These are phyloP conservation scores for Pogonognathellus flavescens DNA, from an alignment of 1,140 invertebrate genomes.

Conservation along the genomic window DNA sequence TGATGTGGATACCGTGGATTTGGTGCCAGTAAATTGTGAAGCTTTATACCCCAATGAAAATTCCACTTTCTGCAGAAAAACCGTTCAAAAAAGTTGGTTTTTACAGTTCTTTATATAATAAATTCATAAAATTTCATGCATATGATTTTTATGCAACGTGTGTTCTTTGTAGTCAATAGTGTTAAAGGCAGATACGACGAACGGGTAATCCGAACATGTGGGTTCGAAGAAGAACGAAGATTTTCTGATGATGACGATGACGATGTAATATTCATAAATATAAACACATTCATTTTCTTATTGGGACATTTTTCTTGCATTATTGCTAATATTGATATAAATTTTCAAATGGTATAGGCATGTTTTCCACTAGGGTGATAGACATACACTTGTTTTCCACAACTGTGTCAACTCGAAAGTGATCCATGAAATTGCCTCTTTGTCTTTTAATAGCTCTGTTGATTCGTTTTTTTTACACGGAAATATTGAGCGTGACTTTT, in stretches of 20 bases:
- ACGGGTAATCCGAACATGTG: conserved; percentile 10
- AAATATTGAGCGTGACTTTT: no score
- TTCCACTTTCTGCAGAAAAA: conserved; percentile 32
- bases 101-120: neutral
- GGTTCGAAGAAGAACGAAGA: conserved; percentile 13
- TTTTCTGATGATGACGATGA: neutral
- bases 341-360: no score
- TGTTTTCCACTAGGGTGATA: no score
- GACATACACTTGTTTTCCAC: no score
- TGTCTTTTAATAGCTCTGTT: no score
- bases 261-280: neutral
- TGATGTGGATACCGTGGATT: neutral
- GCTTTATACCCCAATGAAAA: neutral
- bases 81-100: neutral
- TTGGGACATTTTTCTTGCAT: no score
- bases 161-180: neutral
- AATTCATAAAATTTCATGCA: neutral
- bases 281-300: neutral
- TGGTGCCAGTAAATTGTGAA: neutral
- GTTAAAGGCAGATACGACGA: neutral
- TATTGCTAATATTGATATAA: no score
- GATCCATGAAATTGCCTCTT: no score
- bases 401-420: no score
- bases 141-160: neutral
- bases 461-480: no score